Evolutionary conservation across 2,888 invertebrate genomes (phyloP).

Genomic region (Stenchaetothrips biformis): DNA sequence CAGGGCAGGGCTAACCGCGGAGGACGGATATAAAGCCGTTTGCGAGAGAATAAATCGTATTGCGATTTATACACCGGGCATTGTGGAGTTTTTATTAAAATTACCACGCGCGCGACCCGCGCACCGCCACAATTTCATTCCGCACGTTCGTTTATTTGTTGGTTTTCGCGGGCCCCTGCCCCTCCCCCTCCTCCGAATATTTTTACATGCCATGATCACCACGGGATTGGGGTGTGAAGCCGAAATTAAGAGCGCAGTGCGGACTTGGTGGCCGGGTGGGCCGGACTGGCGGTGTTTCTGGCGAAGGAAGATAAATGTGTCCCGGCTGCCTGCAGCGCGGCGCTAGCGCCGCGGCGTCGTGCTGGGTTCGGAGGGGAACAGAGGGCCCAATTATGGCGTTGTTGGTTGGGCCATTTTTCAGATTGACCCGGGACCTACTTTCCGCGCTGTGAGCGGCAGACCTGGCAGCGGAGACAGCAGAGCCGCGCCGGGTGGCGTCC

Average conservation of each 20-base stretch:
- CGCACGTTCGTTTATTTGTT: constrained; percentile 3
- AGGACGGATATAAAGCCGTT: constrained; percentile 17
- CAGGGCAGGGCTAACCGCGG: constrained; percentile 2
- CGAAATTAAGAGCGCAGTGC: constrained; percentile 5
- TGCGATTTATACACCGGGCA: constrained; percentile 13
- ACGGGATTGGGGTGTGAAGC: constrained; percentile 10
- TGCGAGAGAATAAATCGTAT: constrained; percentile 17
- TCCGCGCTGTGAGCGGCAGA: no score
- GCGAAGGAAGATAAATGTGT: constrained; percentile 12
- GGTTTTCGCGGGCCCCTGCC: neutral
- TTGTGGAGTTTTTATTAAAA: constrained; percentile 18
- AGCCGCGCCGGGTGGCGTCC: no score
- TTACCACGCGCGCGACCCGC: neutral
- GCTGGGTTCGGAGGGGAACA: no score
- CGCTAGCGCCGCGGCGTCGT: no score
- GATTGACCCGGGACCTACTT: no score
- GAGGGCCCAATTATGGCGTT: no score
- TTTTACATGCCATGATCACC: constrained; percentile 11
- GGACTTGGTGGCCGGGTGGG: constrained; percentile 1
- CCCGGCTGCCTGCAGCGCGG: no score
- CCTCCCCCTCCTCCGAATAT: neutral
- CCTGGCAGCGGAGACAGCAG: no score
- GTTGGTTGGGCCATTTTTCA: no score
- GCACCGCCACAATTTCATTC: constrained; percentile 10
- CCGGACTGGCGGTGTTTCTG: neutral